Evolutionary conservation across 2,888 invertebrate species (phyloP).

Genomic region (Xestia xanthographa): DNA sequence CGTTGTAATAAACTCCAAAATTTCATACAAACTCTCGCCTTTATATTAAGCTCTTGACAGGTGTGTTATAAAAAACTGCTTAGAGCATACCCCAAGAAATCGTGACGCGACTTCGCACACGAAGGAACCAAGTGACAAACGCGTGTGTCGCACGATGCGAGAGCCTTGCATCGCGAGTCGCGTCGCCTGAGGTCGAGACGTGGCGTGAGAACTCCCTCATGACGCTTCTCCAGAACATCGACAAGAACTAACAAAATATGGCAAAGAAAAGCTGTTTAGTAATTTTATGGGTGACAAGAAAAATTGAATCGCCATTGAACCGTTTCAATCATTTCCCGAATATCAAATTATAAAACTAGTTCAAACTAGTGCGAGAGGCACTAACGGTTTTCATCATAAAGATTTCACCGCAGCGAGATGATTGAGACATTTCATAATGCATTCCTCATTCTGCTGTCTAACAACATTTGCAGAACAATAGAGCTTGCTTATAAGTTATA

Average conservation of each 20-base stretch:
- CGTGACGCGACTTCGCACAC: not conserved
- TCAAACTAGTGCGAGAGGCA: not conserved
- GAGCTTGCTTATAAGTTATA: not conserved
- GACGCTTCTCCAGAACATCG: not conserved
- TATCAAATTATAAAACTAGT: not conserved
- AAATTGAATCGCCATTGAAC: too few species aligned
- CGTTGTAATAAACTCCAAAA: not conserved
- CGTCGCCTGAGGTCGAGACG: not conserved
- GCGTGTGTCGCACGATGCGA: not conserved
- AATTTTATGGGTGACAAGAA: too few species aligned
- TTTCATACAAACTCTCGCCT: too few species aligned
- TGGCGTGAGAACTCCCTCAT: not conserved
- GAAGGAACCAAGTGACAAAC: not conserved
- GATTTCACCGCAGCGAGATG: not conserved
- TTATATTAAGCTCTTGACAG: too few species aligned
- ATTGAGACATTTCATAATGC: constrained; percentile 3
- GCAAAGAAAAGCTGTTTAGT: not conserved
- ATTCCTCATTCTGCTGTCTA: constrained; percentile 11
- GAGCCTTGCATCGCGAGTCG: not conserved
- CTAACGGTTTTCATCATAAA: constrained; percentile 1
- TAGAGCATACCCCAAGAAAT: not conserved
- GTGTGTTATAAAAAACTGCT: not conserved
- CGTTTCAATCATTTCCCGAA: not conserved
- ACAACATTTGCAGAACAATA: constrained; percentile 2
- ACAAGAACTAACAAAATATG: not conserved